Conservation (phyloP, 2,888 invertebrate genomes). For the Brachylomia viminalis region DNA sequence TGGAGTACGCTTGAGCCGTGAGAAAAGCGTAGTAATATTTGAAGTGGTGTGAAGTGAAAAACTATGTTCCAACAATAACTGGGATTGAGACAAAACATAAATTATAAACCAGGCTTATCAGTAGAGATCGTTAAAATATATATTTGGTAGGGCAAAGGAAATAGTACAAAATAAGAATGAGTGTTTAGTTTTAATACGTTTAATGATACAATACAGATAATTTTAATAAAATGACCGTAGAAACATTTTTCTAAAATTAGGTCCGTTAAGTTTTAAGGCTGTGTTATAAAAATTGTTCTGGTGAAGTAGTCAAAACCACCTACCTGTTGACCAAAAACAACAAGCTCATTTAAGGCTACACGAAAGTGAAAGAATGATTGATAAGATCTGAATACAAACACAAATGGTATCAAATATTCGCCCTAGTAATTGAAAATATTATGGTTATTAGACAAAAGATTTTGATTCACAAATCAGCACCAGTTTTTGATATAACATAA, state of each 20-base stretch:
- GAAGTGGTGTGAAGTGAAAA: not conserved
- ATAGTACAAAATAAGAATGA: not conserved
- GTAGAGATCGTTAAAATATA: not conserved
- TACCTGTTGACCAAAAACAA: conserved; percentile 1
- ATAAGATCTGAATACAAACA: conserved; percentile 18
- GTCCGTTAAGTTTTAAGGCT: no score
- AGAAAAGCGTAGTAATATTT: conserved; percentile 26
- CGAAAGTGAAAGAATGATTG: conserved; percentile 36
- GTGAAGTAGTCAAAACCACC: not conserved
- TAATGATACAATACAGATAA: conserved; percentile 5
- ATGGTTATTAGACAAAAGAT: not conserved
- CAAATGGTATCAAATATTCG: not conserved
- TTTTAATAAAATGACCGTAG: not conserved
- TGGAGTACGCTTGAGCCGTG: conserved; percentile 15
- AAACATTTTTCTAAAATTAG: not conserved
- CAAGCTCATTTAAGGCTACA: not conserved
- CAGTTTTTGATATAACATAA: not conserved
- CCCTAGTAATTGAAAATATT: not conserved
- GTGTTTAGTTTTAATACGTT: conserved; percentile 1
- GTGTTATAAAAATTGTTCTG: not conserved
- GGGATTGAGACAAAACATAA: not conserved
- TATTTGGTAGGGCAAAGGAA: not conserved
- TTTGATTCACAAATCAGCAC: not conserved
- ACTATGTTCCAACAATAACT: not conserved
- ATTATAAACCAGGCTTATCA: not conserved